Percentiles rank a stretch among this genome's conserved stretches.
Conservation (phyloP, 2,888 invertebrate genomes). For the Xestia ashworthii region DNA sequence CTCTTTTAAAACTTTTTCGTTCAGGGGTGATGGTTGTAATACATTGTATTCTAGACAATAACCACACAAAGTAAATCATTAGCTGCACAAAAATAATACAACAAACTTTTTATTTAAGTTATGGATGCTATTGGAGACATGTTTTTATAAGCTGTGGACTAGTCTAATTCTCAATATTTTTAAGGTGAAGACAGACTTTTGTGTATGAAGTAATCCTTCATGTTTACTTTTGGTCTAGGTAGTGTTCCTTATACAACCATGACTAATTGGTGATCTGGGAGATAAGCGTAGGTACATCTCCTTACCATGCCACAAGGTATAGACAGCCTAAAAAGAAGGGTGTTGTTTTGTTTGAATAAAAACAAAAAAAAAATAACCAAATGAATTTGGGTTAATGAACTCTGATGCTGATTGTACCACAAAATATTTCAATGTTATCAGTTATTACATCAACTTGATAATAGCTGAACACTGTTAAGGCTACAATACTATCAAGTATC, state of each 20-base stretch:
- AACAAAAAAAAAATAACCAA: background rate
- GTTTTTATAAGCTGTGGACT: background rate
- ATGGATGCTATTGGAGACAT: background rate
- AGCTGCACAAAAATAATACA: background rate
- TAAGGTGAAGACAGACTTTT: background rate
- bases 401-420: conserved; percentile 1
- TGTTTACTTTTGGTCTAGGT: background rate
- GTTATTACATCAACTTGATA: background rate
- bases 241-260: background rate
- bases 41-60: conserved; percentile 96
- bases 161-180: no score
- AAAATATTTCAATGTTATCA: conserved; percentile 7
- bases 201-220: background rate
- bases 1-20: conserved; percentile 99
- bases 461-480: background rate
- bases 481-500: no score
- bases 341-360: background rate
- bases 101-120: background rate
- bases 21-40: conserved; percentile 97
- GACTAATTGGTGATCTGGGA: background rate
- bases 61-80: background rate
- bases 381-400: background rate
- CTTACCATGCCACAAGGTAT: no score
- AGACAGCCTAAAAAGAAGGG: background rate
- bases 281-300: background rate